These are phyloP conservation scores for Oasisia sp. DNA, from an alignment of 2,888 invertebrate species.

Conservation along the genomic window DNA sequence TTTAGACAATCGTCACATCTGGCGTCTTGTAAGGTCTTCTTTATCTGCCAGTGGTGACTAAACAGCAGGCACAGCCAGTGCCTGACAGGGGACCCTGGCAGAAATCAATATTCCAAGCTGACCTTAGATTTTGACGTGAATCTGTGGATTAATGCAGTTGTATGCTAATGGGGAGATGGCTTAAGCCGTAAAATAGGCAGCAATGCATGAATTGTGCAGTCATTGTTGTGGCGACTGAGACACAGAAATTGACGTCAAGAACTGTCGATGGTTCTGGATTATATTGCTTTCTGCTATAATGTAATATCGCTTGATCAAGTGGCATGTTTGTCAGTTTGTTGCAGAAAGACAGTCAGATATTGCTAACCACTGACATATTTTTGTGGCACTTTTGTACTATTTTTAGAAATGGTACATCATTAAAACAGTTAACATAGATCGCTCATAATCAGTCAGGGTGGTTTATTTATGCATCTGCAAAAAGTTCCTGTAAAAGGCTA, in stretches of 20 bases:
- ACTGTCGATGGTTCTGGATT: neutral
- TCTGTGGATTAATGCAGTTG: neutral
- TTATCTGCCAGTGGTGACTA: neutral
- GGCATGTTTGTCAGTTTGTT: neutral
- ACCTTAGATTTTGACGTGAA: slow-evolving; percentile 17
- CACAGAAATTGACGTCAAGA: neutral
- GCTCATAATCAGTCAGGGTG: no score
- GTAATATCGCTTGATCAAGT: neutral
- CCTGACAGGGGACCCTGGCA: neutral
- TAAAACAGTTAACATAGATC: no score
- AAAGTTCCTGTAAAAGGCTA: no score
- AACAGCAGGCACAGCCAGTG: neutral
- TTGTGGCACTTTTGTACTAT: neutral
- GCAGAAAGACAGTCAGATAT: neutral
- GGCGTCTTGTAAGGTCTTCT: neutral
- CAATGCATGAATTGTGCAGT: neutral
- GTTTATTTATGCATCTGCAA: no score
- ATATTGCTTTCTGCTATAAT: neutral
- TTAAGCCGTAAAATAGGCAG: neutral
- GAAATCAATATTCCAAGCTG: slow-evolving; percentile 17
- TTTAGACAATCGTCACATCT: neutral
- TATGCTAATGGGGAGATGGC: neutral
- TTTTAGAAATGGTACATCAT: neutral
- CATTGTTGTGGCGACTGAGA: neutral
- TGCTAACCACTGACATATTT: neutral